Percentiles rank a stretch among this genome's conserved stretches.
Evolutionary conservation across 2,888 invertebrate species (phyloP).

Genomic region (Pemphredon lugubris): DNA sequence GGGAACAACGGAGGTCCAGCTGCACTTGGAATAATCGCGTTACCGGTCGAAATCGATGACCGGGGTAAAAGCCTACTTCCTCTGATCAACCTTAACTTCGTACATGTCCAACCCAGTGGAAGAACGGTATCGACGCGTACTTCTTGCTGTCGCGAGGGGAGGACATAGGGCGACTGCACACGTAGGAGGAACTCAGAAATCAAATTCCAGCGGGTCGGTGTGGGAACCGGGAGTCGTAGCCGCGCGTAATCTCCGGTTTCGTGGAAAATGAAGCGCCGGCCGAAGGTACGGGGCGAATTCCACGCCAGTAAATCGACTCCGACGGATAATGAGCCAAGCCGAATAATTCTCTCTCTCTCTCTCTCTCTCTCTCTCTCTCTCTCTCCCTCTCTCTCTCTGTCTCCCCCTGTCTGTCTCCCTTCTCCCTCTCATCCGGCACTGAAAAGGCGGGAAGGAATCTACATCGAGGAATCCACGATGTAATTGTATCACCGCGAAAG

Average conservation of each 20-base stretch:
- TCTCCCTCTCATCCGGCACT: too few relatives aligned
- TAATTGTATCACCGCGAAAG: slow-evolving; percentile 47
- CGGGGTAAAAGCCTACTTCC: slow-evolving; percentile 61
- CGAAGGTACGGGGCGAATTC: slow-evolving; percentile 42
- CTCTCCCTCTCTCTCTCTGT: too few relatives aligned
- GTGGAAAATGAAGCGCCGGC: slow-evolving; percentile 58
- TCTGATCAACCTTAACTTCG: slow-evolving; percentile 55
- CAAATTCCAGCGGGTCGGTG: slow-evolving; percentile 62
- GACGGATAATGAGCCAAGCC: slow-evolving; percentile 56
- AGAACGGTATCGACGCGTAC: slow-evolving; percentile 35
- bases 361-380: neutral
- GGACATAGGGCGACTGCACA: slow-evolving; percentile 24
- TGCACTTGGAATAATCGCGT: slow-evolving; percentile 56
- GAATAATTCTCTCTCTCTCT: slow-evolving; percentile 53
- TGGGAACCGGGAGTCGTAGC: slow-evolving; percentile 55
- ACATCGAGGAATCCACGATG: slow-evolving; percentile 6
- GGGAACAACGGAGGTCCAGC: slow-evolving; percentile 28
- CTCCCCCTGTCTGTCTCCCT: neutral
- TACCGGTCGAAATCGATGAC: slow-evolving; percentile 57
- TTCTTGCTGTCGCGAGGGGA: slow-evolving; percentile 2
- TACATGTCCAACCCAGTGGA: slow-evolving; percentile 45
- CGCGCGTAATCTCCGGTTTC: slow-evolving; percentile 66
- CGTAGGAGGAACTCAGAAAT: slow-evolving; percentile 62
- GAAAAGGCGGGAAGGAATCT: slow-evolving; percentile 43
- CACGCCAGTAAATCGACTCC: slow-evolving; percentile 53